Evolutionary conservation across 2,797 vertebrate genomes (phyloP).

Genomic region (Catharus ustulatus): DNA sequence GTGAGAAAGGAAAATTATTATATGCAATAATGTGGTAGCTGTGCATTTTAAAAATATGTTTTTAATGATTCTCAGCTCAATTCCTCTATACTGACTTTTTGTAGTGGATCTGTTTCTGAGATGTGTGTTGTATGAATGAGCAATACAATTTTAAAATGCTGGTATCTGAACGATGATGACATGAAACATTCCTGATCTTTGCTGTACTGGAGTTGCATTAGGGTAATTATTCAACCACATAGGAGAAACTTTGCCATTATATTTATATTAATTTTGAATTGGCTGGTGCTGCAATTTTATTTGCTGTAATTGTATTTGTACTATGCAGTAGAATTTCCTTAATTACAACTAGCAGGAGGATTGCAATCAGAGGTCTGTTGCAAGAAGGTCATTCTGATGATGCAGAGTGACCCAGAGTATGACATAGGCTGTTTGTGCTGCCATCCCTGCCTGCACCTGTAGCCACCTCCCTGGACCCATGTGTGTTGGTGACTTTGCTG

Average conservation of each 20-base stretch:
- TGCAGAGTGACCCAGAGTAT: not conserved
- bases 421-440: not conserved
- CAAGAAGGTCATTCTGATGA: not conserved
- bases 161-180: not conserved
- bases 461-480: not conserved
- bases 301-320: constrained; percentile 19
- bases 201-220: not conserved
- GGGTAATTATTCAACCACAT: constrained; percentile 15
- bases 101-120: not conserved
- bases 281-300: constrained; percentile 19
- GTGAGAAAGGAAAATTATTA: constrained; percentile 3
- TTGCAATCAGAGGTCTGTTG: not conserved
- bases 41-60: not conserved
- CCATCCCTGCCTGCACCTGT: not conserved
- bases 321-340: constrained; percentile 15
- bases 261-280: constrained; percentile 41
- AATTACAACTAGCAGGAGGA: constrained; percentile 3
- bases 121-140: not conserved
- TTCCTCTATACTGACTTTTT: not conserved
- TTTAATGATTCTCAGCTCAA: constrained; percentile 19
- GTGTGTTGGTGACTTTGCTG: not conserved
- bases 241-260: constrained; percentile 15
- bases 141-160: not conserved
- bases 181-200: constrained; percentile 28
- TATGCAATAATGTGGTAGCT: not conserved